A percentile compares a stretch with the other conserved stretches of the same genome.
Evolutionary conservation across 2,888 invertebrate genomes (phyloP).

Genomic region (Sabatieria punctata): DNA sequence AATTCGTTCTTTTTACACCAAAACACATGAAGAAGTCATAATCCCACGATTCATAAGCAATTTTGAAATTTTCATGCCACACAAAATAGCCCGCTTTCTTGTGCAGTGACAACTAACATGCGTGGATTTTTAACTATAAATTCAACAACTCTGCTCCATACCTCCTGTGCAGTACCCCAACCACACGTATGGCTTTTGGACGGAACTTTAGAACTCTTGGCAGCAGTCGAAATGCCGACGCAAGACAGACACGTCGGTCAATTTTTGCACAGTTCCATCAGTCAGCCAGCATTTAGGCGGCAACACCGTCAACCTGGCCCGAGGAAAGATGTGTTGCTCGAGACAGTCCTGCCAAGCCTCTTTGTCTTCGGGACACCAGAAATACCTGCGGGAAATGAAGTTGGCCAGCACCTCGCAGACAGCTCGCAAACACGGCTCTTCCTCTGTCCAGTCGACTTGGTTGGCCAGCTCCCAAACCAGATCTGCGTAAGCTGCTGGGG

Average conservation of each 20-base stretch:
- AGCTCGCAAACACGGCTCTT: conserved; percentile 59
- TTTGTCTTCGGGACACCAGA: too few relatives aligned
- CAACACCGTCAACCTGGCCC: conserved; percentile 55
- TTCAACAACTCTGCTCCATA: too few relatives aligned
- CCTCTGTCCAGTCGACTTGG: conserved; percentile 67
- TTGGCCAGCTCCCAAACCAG: conserved; percentile 63
- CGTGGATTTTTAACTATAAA: too few relatives aligned
- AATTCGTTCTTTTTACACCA: too few relatives aligned
- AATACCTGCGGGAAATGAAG: neutral
- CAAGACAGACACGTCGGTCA: conserved; percentile 68
- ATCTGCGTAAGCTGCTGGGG: conserved; percentile 55
- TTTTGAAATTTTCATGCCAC: too few relatives aligned
- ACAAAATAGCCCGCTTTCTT: too few relatives aligned
- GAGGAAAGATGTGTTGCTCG: conserved; percentile 66
- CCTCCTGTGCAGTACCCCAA: too few relatives aligned
- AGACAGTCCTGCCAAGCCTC: conserved; percentile 56
- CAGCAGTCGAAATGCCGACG: conserved; percentile 96
- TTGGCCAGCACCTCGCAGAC: neutral
- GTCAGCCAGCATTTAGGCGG: conserved; percentile 57
- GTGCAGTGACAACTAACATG: too few relatives aligned
- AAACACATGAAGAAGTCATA: too few relatives aligned
- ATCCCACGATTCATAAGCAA: too few relatives aligned
- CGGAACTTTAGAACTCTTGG: too few relatives aligned
- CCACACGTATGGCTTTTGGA: too few relatives aligned
- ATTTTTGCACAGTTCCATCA: conserved; percentile 59